Evolutionary conservation across 2,113 vertebrate genomes (phyloP).

Genomic region (Casuarius casuarius): DNA sequence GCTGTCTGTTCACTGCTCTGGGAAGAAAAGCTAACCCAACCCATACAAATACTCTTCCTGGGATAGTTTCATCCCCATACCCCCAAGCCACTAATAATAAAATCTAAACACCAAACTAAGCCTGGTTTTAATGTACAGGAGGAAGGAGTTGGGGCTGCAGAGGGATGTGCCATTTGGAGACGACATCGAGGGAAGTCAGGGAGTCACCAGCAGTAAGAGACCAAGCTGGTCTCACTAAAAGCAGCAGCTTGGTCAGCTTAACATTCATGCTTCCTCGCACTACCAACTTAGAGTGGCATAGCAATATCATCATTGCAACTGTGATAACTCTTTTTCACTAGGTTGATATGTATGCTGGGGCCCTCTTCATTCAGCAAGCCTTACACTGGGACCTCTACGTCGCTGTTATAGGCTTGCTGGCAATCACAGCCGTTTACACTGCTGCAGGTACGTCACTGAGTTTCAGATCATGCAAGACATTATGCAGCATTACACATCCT

Average conservation of each 20-base stretch:
- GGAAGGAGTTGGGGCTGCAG: not conserved
- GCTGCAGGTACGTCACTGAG: conserved; percentile 82
- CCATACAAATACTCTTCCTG: accelerated
- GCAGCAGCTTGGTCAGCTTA: accelerated
- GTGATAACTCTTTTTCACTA: not conserved
- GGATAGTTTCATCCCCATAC: not conserved
- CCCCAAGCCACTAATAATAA: accelerated
- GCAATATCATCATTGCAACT: accelerated
- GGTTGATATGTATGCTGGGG: conserved; percentile 98
- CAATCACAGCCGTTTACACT: conserved; percentile 92
- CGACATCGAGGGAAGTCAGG: accelerated
- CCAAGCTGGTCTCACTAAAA: not conserved
- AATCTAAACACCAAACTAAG: accelerated
- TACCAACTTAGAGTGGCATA: accelerated
- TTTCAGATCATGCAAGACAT: no score
- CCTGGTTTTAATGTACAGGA: accelerated
- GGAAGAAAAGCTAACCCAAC: not conserved
- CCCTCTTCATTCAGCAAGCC: conserved; percentile 95
- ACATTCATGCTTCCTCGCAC: accelerated
- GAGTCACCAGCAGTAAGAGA: accelerated
- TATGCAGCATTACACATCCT: not conserved
- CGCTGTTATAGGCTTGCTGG: conserved; percentile 80
- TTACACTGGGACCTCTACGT: conserved; percentile 92
- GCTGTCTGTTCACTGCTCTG: not conserved
- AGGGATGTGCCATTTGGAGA: accelerated